These are phyloP conservation scores for Wiebesia pumilae DNA, from an alignment of 1,140 invertebrate species.

Conservation along the genomic window DNA sequence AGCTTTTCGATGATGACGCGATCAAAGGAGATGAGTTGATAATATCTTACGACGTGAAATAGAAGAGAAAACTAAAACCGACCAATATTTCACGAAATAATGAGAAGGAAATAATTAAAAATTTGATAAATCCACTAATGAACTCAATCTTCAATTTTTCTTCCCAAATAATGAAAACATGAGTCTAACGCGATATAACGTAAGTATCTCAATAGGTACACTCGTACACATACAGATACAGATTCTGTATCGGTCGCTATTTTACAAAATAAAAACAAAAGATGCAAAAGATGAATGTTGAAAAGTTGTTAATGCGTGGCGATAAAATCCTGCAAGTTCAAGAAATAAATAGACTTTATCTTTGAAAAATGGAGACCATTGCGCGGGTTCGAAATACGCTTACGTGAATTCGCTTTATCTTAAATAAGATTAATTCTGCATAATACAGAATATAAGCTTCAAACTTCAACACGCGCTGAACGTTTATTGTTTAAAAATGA, in stretches of 20 bases:
- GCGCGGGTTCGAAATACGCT: no score
- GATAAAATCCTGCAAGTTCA: neutral
- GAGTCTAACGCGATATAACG: neutral
- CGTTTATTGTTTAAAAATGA: no score
- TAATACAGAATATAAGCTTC: no score
- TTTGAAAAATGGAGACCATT: neutral
- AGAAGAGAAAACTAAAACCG: neutral
- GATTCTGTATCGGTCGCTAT: neutral
- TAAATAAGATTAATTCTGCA: neutral
- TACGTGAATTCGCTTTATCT: neutral
- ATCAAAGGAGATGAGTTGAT: neutral
- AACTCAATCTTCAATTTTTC: neutral
- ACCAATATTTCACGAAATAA: neutral
- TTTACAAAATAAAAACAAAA: neutral
- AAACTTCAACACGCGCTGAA: no score
- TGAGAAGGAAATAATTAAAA: neutral
- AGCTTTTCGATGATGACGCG: neutral
- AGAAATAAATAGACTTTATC: neutral
- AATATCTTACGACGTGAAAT: conserved; percentile 13
- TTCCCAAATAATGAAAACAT: neutral
- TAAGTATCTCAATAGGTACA: no score
- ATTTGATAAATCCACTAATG: neutral
- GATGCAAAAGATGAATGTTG: neutral
- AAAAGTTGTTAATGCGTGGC: neutral
- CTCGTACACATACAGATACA: neutral